Base-by-base conservation (phyloP, 1,140 invertebrate species). In the Brachionus asplanchnoidis region DNA sequence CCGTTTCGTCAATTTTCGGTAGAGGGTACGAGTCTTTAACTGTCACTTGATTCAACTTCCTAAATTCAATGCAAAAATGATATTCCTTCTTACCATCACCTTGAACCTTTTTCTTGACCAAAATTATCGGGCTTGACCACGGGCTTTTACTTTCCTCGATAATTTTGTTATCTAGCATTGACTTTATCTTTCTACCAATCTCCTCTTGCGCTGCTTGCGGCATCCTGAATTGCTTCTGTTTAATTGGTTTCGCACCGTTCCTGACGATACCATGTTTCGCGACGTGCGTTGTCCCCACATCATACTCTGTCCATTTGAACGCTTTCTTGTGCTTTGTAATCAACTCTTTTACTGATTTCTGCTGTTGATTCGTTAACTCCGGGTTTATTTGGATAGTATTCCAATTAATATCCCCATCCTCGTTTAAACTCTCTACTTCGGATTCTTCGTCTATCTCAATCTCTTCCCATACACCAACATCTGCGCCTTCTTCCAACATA, bases 321-420 rank as follows among this genome's bases (percentile, higher is more conserved):
- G 42, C 44, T 46, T 85, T 78, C 14, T 75, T 17, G 44, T 82
- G 83, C 44, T 83, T 53, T 42, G 20, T 50, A 14, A 85, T 44
- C n/a, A 80, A 53, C 32, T 77, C 36, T 60, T 68, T 28, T 32
- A 68, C 28, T 3, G 65, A 26, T 68, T 68, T 36, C 65, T 68
- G 65, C 28, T 68, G 17, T 32, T 36, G 23, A 26, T 32, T 68
- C 23, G 65, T 68, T 68, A 68, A 68, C 23, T 68, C 28, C 12
- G 20, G 65, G 28, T 68, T 68, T 26, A 32, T 68, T 36, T 91
- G 6, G 91, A 91, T 86, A 87, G 87, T 6, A 70, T 88, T 14
- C 32, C 91, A 3, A 91, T 91, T 68, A 12, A 68, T 68, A 32
- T 66, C 65, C 23, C 65, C 65, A 32, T 66, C 28, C 65, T 32